Percentiles rank a stretch among this genome's conserved stretches.
phyloP scores from a whole-genome alignment of 2,888 invertebrate species.

The Eupithecia tripunctaria region DNA sequence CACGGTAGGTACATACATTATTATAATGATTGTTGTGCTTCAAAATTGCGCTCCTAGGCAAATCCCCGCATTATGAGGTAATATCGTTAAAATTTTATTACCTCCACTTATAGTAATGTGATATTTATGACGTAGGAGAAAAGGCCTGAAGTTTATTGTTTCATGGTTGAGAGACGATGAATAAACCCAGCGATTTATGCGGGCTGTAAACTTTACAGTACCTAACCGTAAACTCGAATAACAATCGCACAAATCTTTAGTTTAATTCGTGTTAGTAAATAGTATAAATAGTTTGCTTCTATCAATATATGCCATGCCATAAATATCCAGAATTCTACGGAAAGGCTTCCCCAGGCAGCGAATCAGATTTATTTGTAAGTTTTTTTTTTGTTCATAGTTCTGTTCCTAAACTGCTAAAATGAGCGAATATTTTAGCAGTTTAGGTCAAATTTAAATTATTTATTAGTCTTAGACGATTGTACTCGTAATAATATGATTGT shows the following conservation, averaged over 20 bases:
- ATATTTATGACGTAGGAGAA: constrained; percentile 75
- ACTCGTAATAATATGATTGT: too few species aligned
- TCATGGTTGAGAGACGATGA: constrained; percentile 71
- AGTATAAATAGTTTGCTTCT: constrained; percentile 19
- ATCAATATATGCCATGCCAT: neutral
- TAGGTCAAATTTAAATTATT: too few species aligned
- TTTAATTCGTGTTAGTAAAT: constrained; percentile 44
- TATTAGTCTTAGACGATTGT: too few species aligned
- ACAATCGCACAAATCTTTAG: constrained; percentile 59
- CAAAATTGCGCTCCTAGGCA: constrained; percentile 48
- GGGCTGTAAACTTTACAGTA: constrained; percentile 65
- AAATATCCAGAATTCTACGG: neutral
- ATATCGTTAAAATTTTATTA: constrained; percentile 75
- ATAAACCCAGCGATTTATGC: constrained; percentile 73
- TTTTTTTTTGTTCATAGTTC: neutral
- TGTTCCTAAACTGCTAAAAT: too few species aligned
- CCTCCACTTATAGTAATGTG: constrained; percentile 74
- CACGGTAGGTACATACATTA: constrained; percentile 17
- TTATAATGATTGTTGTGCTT: constrained; percentile 37
- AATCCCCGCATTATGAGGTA: constrained; percentile 56
- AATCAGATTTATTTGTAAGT: neutral
- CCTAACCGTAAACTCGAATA: constrained; percentile 56
- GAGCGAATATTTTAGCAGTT: too few species aligned
- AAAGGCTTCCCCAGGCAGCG: neutral
- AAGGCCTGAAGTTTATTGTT: constrained; percentile 73